Percentiles rank a stretch among this genome's conserved stretches.
phyloP scores from a whole-genome alignment of 1,140 invertebrate species.

The Drosophila orosa region DNA sequence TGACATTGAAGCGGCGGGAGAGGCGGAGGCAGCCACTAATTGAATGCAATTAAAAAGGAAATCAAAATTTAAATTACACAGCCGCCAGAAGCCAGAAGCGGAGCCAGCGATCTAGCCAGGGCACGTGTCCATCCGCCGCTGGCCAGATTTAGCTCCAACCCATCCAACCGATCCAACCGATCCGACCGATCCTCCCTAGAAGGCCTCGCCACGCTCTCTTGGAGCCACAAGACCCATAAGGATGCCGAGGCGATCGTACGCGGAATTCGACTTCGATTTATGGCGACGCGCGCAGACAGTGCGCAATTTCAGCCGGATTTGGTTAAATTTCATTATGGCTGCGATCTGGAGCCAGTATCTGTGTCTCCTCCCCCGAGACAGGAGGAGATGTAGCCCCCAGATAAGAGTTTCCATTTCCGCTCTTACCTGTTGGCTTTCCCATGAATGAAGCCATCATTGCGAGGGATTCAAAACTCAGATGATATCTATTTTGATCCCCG shows the following conservation, averaged over 20 bases:
- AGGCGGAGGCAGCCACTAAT: conserved; percentile 25
- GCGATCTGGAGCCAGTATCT: conserved; percentile 17
- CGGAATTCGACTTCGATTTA: conserved; percentile 43
- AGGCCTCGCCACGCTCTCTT: conserved; percentile 30
- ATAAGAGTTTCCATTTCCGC: conserved; percentile 64
- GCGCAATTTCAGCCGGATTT: conserved; percentile 49
- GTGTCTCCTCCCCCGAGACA: conserved; percentile 11
- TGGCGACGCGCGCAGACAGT: conserved; percentile 31
- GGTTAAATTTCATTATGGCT: conserved; percentile 53
- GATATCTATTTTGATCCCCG: conserved; percentile 49
- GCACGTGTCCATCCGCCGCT: conserved; percentile 43
- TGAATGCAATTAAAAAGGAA: conserved; percentile 44
- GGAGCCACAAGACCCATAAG: conserved; percentile 33
- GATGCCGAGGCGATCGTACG: conserved; percentile 40
- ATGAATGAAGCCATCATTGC: conserved; percentile 62
- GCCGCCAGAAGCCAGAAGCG: conserved; percentile 1
- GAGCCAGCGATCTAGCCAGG: not conserved
- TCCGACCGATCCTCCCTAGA: conserved; percentile 25
- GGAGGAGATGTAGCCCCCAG: conserved; percentile 7
- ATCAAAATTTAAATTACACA: conserved; percentile 38
- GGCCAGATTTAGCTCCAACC: conserved; percentile 34
- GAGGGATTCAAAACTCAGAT: conserved; percentile 3
- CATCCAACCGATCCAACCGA: not conserved
- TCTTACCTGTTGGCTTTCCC: conserved; percentile 59
- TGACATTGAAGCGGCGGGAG: conserved; percentile 2